A percentile compares a stretch with the other conserved stretches of the same genome.
Evolutionary conservation across 2,113 vertebrate genomes (phyloP).

Genomic region (Tragelaphus scriptus): DNA sequence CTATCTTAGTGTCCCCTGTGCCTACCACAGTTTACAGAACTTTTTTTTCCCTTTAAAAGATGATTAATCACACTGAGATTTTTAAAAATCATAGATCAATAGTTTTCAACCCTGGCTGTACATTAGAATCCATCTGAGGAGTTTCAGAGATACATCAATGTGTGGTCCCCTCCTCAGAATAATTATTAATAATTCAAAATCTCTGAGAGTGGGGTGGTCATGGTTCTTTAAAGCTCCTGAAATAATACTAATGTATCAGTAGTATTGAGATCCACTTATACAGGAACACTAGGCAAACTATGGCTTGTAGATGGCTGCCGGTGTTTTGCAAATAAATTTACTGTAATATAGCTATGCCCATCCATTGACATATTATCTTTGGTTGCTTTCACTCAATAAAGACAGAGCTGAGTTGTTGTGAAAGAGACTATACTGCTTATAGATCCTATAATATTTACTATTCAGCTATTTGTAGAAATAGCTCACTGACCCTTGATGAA

Average conservation of each 20-base stretch:
- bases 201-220: neutral
- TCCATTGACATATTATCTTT: neutral
- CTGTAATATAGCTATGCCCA: neutral
- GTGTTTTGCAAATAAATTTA: conserved; percentile 20
- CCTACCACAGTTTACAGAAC: neutral
- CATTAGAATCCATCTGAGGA: neutral
- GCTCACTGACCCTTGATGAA: neutral
- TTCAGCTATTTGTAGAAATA: conserved; percentile 8
- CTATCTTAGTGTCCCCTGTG: neutral
- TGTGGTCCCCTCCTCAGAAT: neutral
- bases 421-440: neutral
- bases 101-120: neutral
- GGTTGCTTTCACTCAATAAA: neutral
- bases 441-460: neutral
- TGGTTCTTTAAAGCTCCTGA: neutral
- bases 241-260: neutral
- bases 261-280: neutral
- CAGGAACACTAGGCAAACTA: neutral
- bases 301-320: neutral
- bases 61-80: neutral
- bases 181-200: neutral
- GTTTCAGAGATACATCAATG: neutral
- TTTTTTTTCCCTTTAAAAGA: neutral
- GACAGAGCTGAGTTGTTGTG: neutral
- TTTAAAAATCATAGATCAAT: conserved; percentile 5